phyloP scores from a whole-genome alignment of 1,140 invertebrate species.

The Drosophila funebris region DNA sequence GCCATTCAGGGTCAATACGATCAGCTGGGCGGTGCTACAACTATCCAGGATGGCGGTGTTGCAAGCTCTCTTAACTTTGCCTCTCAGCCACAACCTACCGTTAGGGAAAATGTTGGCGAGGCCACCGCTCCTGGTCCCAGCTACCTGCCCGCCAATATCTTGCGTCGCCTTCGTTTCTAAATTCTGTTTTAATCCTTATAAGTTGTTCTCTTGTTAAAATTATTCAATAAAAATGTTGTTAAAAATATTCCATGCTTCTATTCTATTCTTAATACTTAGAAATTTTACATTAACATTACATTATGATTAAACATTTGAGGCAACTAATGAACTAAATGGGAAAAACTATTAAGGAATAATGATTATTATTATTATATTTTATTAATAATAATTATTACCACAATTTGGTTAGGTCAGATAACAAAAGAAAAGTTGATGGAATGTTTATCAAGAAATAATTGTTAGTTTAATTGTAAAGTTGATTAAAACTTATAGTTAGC shows the following conservation, averaged over 20 bases:
- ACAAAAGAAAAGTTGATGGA: no score
- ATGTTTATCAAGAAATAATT: no score
- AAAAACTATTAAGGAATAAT: no score
- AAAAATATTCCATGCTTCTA: not conserved
- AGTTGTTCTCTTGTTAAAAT: slow-evolving; percentile 47
- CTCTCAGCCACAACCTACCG: slow-evolving; percentile 39
- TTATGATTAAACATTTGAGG: no score
- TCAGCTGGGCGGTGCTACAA: slow-evolving; percentile 51
- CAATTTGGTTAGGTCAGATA: no score
- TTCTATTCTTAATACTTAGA: not conserved
- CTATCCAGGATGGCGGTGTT: slow-evolving; percentile 60
- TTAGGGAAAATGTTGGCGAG: slow-evolving; percentile 4
- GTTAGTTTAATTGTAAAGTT: no score
- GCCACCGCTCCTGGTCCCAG: slow-evolving; percentile 53
- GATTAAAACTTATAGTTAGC: no score
- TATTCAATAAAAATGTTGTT: slow-evolving; percentile 15
- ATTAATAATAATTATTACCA: no score
- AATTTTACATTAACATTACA: no score
- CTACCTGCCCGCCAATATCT: slow-evolving; percentile 65
- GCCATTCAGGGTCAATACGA: slow-evolving; percentile 72
- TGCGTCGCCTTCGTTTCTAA: slow-evolving; percentile 61
- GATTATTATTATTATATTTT: no score
- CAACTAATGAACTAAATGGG: no score
- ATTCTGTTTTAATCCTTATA: not conserved
- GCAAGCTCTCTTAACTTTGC: slow-evolving; percentile 67